These are phyloP conservation scores for Pseudomyrmex gracilis DNA, from an alignment of 1,140 invertebrate species.

Conservation along the genomic window DNA sequence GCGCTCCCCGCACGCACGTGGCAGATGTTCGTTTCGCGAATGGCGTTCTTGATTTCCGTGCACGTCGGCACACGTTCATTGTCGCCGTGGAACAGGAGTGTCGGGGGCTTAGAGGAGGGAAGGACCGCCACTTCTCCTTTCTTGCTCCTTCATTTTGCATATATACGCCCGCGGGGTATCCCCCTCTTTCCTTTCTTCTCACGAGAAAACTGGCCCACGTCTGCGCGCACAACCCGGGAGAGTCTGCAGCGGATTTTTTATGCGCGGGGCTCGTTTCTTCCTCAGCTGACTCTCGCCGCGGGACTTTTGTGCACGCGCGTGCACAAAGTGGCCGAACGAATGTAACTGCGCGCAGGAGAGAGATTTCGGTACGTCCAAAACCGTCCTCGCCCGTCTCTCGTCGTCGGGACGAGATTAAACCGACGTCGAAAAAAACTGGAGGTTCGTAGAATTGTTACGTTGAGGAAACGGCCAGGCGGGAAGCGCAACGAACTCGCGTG, in stretches of 20 bases:
- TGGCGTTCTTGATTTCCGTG: constrained; percentile 22
- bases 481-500: constrained; percentile 44
- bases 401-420: not conserved
- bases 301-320: not conserved
- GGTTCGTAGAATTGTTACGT: not conserved
- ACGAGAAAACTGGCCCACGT: constrained; percentile 31
- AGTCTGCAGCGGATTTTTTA: constrained; percentile 17
- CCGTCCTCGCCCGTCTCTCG: not conserved
- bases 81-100: not conserved
- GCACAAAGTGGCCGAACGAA: not conserved
- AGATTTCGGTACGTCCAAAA: constrained; percentile 2
- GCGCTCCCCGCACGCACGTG: not conserved
- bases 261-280: not conserved
- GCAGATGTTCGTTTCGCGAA: constrained; percentile 52
- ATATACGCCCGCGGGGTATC: not conserved
- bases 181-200: constrained; percentile 20
- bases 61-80: constrained; percentile 32
- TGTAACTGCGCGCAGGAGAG: not conserved
- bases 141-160: not conserved
- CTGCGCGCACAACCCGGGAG: not conserved
- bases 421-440: not conserved
- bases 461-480: constrained; percentile 18
- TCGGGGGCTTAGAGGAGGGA: not conserved
- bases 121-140: not conserved
- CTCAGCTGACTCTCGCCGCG: constrained; percentile 31